Base-by-base conservation (phyloP, 2,888 invertebrate species). In the Stenolophus ochropezus region DNA sequence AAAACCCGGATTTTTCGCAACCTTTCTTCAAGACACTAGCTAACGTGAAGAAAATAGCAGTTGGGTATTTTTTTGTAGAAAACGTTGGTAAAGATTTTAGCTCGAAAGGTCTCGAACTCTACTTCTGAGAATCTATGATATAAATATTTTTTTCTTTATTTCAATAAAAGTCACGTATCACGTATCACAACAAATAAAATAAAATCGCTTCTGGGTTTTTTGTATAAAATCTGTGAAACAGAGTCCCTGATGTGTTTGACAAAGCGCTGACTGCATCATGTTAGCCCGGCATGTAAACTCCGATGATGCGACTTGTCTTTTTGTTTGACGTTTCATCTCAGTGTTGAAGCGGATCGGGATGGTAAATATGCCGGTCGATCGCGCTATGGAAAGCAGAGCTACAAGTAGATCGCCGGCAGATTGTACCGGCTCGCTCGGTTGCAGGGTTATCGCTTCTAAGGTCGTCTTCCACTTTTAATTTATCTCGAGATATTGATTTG, bases 291-390 rank as follows among this genome's bases (percentile, higher is more conserved):
- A 42, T 42, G 33, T 42, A 42, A 42, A 42, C 33, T 42, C 33
- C 8, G 2, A 42, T 42, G 33, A 42, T 42, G 33, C 33, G 33
- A 33, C 25, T 61, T 61, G 23, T 25, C 27, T 61, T 61, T 61
- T 61, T 61, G 14, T 61, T 61, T n/a, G 23, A 61, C 61, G 25
- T 61, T 61, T 61, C 61, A 61, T 61, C 61, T 61, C 27, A 25
- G 61, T 14, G 5, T 20, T 56, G 8, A 16, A 56, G 20, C 56
- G 21, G 56, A 61, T 25, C 25, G 61, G 27, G 14, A 25, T 14
- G 61, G 61, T 61, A 61, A 61, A 61, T 61, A 61, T 61, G 61
- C 23, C 14, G 11, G 61, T 23, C 23, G 61, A 61, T 25, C 23
- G 2, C 11, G 4, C 14, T 6, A 56, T 6, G 18, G 56, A 56